Base-by-base conservation (phyloP, 1,140 invertebrate species). In the Heterodera carotae region DNA sequence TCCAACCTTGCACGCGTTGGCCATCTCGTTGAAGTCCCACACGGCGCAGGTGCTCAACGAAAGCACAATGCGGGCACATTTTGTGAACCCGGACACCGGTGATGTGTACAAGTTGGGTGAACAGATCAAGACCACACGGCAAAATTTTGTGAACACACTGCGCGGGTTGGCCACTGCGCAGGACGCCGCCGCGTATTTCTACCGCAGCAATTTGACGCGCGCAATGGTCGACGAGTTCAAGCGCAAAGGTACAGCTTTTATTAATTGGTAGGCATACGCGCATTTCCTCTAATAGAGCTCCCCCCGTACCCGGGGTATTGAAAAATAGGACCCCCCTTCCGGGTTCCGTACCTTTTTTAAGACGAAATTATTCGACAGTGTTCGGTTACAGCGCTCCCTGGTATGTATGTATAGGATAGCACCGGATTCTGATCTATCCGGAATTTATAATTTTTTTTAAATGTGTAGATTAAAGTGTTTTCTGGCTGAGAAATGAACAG, bases 1-100 rank as follows among this genome's bases (percentile, higher is more conserved):
- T 74, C 88, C 89, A 15, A 90, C 96, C 80, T 91, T 91, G 25
- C 90, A 91, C 80, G 91, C 91, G 34, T 89, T 93, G 82, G 90
- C 91, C 27, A 90, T 91, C 12, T 90, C 90, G 67, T 80, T 93
- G 10, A 78, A 82, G n/a, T 86, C 85, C 15, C 90, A 91, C 27
- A 84, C 81, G 67, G 43, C 62, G 8, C 36, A 75, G 33, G 91
- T 93, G 79, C 87, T 89, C 31, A 87, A 89, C 22, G 92, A 93
- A 87, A 88, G 90, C 18, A 89, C 90, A 77, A 89, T 93, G 75
- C 91, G 90, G 31, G 31, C 39, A 36, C 69, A 79, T 78, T 90
- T 89, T 67, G 85, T 89, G 12, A 89, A 90, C 79, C 87, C 88
- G 27, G 81, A 84, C 53, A 89, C 89, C 4, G 84, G 86, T 10